Conservation (phyloP, 2,797 vertebrate genomes). For the Phataginus tetradactyla region DNA sequence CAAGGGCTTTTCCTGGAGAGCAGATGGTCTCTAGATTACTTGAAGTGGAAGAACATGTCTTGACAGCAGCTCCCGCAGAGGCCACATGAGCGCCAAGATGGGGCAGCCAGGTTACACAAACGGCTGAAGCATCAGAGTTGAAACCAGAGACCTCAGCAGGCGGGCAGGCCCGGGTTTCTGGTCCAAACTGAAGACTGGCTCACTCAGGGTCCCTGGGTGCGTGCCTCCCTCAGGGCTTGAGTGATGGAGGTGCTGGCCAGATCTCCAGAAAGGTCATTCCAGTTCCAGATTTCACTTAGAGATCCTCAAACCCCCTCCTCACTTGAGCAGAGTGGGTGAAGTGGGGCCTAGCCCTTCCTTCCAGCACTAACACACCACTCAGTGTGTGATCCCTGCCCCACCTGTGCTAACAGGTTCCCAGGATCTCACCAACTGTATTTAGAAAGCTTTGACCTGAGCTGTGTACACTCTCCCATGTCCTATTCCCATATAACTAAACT, state of each 20-base stretch:
- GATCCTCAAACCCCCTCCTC: too few species aligned
- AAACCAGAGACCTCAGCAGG: background rate
- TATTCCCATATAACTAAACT: background rate
- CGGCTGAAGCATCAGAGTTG: accelerated
- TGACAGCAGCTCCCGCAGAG: too few species aligned
- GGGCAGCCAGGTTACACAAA: background rate
- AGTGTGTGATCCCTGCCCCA: accelerated
- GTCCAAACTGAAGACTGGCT: background rate
- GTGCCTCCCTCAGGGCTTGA: accelerated
- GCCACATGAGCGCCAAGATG: accelerated
- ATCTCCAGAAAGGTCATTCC: background rate
- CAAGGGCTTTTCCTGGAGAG: background rate
- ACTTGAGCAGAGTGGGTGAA: background rate
- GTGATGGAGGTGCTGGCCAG: background rate
- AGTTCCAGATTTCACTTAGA: background rate
- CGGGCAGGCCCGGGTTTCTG: background rate
- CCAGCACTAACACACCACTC: background rate
- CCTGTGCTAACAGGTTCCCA: background rate
- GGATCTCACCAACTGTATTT: background rate
- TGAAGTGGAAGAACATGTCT: background rate
- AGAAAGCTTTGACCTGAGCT: background rate
- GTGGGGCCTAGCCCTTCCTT: background rate
- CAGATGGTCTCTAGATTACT: background rate
- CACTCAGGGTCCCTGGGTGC: too few species aligned
- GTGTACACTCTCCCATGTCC: background rate